Evolutionary conservation across 1,140 invertebrate species (phyloP), one percentile per base, ranked within the genome.

Genomic region (Cecropterus lyciades): DNA sequence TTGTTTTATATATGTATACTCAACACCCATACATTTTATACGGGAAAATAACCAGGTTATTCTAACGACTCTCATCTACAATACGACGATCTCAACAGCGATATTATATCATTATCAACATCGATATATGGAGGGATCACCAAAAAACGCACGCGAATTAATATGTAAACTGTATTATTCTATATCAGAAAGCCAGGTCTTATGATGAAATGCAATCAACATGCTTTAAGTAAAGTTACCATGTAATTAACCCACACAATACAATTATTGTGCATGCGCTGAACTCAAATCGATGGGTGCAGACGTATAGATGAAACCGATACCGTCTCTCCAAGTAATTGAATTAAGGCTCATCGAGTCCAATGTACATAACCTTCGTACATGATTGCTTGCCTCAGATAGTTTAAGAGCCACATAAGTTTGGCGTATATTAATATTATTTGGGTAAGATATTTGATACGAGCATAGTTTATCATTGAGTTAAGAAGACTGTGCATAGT

Each of bases 261-360:
- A 63, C 59, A 53, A 37, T 37, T 37, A 67, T 66, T 70, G n/a
- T 67, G 62, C 57, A 67, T 70, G 30, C 14, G 14, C 51, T 17
- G 30, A 37, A 9, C 16, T 53, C 30, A 40, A 15, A 33, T 53
- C 30, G 51, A 53, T 53, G 14, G 30, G 10, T 53, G 10, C 14
- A 53, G 51, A 53, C 51, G 27, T 37, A 52, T 37, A n/a, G 51
- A 53, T 53, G 24, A 40, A 40, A 53, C 30, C 51, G 15, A 17
- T 17, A 30, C 30, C 51, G 30, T 53, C 33, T 37, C 33, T 10
- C 30, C 16, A 53, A 53, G 10, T 53, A 40, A 53, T 53, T 53
- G 30, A 53, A 40, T 53, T 53, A 53, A 40, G 24, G 13, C 49
- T 9, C 14, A 53, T 40, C 1, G 10, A 53, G 51, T 40, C 30